Base-by-base conservation (phyloP, 2,113 vertebrate species). In the Caranx melampygus region DNA sequence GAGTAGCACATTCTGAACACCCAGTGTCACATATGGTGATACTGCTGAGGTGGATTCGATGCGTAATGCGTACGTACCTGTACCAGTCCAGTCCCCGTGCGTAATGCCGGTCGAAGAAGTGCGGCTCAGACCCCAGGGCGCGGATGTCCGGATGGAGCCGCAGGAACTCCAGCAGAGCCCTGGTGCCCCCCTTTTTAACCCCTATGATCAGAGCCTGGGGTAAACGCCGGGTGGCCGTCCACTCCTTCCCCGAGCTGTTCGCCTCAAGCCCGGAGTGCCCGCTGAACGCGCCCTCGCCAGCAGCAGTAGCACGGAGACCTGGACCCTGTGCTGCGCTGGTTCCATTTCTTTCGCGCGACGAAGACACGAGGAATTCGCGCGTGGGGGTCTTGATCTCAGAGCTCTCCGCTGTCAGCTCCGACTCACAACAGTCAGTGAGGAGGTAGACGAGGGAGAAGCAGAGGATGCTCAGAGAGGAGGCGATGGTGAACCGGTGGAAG, bases 51-150 rank as follows among this genome's bases (percentile, higher is more conserved):
- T 14, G 5, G 16, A 47, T 34, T 58, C 31, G 6, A 6, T 65
- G 83, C 67, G 68, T 72, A 61, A 68, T 6, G 49, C 51, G 70
- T 40, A 35, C 81, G 54, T 92, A 96, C 95, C 95, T 95, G 95
- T 96, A 96, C 95, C 95, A 96, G 72, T 92, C 90, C 78, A 96
- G 76, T 34, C 95, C 95, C 12, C 94, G 94, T 35, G 92, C 88
- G 90, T 95, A 96, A 89, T 95, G 94, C 81, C 95, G 88, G 86
- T 96, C 95, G 68, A 96, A 96, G 85, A 96, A 96, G 89, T 96
- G 95, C 34, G 95, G 94, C 45, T 96, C 95, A 0, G 95, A 92
- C 0, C 95, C 95, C 49, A 96, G 89, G 3, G 95, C 95, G 20
- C 95, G 92, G 77, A 96, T 87, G 80, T 95, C 95, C 26, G 95